Conservation (phyloP, 2,888 invertebrate genomes). For the Sceliomorpha sp. region DNA sequence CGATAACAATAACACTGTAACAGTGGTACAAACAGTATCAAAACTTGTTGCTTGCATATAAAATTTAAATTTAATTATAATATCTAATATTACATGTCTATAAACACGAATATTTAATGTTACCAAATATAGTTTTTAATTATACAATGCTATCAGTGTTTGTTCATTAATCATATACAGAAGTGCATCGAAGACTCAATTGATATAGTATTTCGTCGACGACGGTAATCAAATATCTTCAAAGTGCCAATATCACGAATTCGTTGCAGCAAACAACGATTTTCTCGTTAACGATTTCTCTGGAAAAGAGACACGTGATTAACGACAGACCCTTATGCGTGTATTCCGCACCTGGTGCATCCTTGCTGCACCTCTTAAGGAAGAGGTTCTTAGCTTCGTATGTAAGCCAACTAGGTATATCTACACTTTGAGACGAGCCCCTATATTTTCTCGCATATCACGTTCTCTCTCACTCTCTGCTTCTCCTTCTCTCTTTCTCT, state of each 20-base stretch:
- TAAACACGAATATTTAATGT: too few relatives aligned
- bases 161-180: too few relatives aligned
- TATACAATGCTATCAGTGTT: too few relatives aligned
- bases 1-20: too few relatives aligned
- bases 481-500: too few relatives aligned
- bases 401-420: constrained; percentile 23
- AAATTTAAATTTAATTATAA: too few relatives aligned
- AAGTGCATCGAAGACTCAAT: too few relatives aligned
- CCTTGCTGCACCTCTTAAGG: constrained; percentile 43
- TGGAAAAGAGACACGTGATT: constrained; percentile 57
- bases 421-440: constrained; percentile 22
- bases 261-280: constrained; percentile 24
- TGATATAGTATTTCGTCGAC: too few relatives aligned
- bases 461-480: constrained; percentile 6
- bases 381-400: constrained; percentile 29
- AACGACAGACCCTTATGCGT: constrained; percentile 60
- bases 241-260: constrained; percentile 13
- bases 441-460: constrained; percentile 29
- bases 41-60: too few relatives aligned
- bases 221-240: constrained; percentile 25
- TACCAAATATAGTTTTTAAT: too few relatives aligned
- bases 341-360: constrained; percentile 63
- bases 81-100: too few relatives aligned
- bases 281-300: constrained; percentile 49
- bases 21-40: too few relatives aligned